Conservation (phyloP, 2,113 vertebrate genomes). For the Chascanopsetta lugubris region DNA sequence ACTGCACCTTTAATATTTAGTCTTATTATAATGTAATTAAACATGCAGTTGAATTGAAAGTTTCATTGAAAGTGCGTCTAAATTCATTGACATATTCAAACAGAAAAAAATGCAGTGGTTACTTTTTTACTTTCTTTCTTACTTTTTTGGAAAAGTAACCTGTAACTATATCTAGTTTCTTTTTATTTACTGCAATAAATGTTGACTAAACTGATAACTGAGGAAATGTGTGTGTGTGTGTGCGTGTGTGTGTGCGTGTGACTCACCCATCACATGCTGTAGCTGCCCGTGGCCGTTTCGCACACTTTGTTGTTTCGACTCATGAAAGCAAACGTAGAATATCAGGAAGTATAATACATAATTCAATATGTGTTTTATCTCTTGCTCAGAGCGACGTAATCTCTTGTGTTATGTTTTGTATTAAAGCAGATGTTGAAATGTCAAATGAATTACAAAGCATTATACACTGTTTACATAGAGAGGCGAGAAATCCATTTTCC, state of each 20-base stretch:
- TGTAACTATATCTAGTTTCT: too few relatives aligned
- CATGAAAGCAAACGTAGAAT: neutral
- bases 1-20: too few relatives aligned
- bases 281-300: neutral
- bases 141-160: too few relatives aligned
- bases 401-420: neutral
- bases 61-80: too few relatives aligned
- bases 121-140: too few relatives aligned
- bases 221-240: neutral
- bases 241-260: constrained; percentile 1
- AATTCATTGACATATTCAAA: too few relatives aligned
- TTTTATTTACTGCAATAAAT: too few relatives aligned
- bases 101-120: too few relatives aligned
- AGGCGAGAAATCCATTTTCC: neutral
- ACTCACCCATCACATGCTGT: constrained; percentile 23
- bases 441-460: neutral
- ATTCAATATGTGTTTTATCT: neutral
- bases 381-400: constrained; percentile 1
- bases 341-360: neutral
- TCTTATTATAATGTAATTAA: too few relatives aligned
- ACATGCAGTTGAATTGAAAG: too few relatives aligned
- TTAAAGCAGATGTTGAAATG: neutral
- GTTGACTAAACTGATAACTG: too few relatives aligned
- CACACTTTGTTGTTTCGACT: neutral
- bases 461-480: neutral